Evolutionary conservation across 1,140 invertebrate species (phyloP).

Genomic region (Calosoma granatense): DNA sequence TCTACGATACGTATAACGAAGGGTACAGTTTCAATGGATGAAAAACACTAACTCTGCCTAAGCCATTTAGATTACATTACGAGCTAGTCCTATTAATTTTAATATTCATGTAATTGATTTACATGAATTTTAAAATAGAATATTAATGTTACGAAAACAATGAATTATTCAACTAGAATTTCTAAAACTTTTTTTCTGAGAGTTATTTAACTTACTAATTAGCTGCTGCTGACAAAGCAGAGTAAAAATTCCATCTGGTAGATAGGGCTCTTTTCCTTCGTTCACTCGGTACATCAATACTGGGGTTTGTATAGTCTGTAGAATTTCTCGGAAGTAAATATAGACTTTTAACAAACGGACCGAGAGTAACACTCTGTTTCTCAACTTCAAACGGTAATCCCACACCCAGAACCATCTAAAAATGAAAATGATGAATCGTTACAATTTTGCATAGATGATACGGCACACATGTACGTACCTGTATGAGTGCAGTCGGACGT

Average conservation of each 20-base stretch:
- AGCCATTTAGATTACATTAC: no score
- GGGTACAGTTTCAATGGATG: no score
- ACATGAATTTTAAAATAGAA: no score
- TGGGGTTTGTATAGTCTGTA: constrained; percentile 23
- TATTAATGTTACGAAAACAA: no score
- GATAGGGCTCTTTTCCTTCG: constrained; percentile 17
- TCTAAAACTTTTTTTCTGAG: no score
- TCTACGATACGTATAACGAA: no score
- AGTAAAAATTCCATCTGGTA: constrained; percentile 30
- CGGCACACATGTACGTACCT: no score
- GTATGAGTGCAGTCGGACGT: background rate
- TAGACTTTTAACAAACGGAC: constrained; percentile 26
- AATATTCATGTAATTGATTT: no score
- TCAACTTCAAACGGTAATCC: constrained; percentile 26
- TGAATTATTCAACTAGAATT: no score
- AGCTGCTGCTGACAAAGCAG: background rate
- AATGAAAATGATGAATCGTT: constrained; percentile 1
- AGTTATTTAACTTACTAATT: background rate
- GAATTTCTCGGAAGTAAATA: constrained; percentile 29
- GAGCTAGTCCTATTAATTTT: no score
- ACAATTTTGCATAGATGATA: background rate
- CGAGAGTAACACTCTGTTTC: constrained; percentile 26
- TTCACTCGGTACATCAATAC: constrained; percentile 19
- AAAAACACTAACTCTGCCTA: no score
- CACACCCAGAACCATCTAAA: constrained; percentile 27